Evolutionary conservation across 2,888 invertebrate genomes (phyloP).

Genomic region (Diaprepes abbreviatus): DNA sequence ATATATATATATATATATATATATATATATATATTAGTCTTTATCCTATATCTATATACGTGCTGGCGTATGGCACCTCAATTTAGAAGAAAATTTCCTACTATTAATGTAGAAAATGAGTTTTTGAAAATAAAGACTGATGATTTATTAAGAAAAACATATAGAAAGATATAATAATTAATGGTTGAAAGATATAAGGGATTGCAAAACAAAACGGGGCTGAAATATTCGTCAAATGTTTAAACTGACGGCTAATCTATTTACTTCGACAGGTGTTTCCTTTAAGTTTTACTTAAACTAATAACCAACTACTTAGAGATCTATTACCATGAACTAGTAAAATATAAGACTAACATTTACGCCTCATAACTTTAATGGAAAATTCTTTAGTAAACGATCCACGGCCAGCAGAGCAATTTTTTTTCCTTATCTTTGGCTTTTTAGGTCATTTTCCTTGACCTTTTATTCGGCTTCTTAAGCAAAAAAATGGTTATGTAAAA

Average conservation of each 20-base stretch:
- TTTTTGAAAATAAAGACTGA: no score
- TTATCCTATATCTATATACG: no score
- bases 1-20: no score
- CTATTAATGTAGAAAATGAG: no score
- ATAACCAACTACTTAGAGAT: not conserved
- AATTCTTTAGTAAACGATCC: not conserved
- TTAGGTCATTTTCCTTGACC: conserved; percentile 10
- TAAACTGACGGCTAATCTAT: not conserved
- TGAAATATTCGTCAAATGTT: not conserved
- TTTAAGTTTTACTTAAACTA: not conserved
- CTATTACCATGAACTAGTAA: not conserved
- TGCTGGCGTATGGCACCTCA: no score
- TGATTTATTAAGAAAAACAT: no score
- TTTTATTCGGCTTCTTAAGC: not conserved
- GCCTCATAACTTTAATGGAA: conserved; percentile 8
- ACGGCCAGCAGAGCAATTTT: not conserved
- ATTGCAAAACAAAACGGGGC: not conserved
- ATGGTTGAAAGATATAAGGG: no score
- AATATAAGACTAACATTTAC: not conserved
- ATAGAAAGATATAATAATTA: no score
- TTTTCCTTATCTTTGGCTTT: not conserved
- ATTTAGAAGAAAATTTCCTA: no score
- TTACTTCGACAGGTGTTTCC: not conserved
- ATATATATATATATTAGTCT: no score
- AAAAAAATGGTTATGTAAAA: conserved; percentile 10